Conservation (phyloP, 1,140 invertebrate genomes). For the Drosophila sproati region DNA sequence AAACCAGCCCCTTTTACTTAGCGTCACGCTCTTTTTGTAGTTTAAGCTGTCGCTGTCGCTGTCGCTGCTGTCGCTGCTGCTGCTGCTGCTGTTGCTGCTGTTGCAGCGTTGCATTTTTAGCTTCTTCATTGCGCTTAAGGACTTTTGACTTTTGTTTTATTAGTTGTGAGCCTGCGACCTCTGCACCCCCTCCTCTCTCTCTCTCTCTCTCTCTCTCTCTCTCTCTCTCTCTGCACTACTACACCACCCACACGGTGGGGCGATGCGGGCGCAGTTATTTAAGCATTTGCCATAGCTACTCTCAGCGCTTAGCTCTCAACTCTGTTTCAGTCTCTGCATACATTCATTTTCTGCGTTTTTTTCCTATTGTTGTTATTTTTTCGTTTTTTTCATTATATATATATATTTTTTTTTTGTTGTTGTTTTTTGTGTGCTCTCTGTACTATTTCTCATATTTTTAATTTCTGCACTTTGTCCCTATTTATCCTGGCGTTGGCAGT, state of each 20-base stretch:
- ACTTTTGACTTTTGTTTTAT: slow-evolving; percentile 84
- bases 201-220: too few species aligned
- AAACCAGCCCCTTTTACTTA: slow-evolving; percentile 7
- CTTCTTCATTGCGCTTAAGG: slow-evolving; percentile 83
- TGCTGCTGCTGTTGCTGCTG: slow-evolving; percentile 18
- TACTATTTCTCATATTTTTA: slow-evolving; percentile 83
- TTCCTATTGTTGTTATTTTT: background rate
- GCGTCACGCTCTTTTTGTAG: slow-evolving; percentile 61
- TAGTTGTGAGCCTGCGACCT: slow-evolving; percentile 66
- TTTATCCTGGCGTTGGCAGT: slow-evolving; percentile 83
- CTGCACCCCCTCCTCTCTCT: background rate
- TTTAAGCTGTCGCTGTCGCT: slow-evolving; percentile 64
- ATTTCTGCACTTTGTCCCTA: slow-evolving; percentile 83
- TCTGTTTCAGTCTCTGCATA: background rate
- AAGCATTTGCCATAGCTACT: slow-evolving; percentile 55
- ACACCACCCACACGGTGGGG: slow-evolving; percentile 10
- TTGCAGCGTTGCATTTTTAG: slow-evolving; percentile 77
- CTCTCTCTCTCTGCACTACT: background rate
- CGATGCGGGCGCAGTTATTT: slow-evolving; percentile 41
- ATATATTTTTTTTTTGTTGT: background rate
- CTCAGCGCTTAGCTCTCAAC: slow-evolving; percentile 13
- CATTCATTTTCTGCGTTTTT: background rate
- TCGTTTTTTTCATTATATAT: background rate
- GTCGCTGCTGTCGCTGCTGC: background rate
- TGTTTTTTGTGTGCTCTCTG: slow-evolving; percentile 24